These are phyloP conservation scores for Pandemis heparana DNA, from an alignment of 2,888 invertebrate species.

Conservation along the genomic window DNA sequence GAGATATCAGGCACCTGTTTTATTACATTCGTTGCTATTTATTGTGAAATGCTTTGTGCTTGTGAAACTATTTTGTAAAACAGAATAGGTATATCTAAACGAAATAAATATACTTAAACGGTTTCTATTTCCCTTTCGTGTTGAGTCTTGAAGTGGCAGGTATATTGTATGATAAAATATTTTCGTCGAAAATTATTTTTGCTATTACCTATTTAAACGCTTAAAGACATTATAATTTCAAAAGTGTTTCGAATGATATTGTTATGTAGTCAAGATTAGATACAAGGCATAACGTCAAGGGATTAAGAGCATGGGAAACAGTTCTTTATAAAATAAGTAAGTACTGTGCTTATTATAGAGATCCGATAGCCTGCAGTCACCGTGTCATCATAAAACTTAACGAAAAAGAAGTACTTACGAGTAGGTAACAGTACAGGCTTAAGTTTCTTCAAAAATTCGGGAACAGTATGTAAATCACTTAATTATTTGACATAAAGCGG, in stretches of 20 bases:
- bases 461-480: too few species aligned
- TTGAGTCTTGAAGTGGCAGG: background rate
- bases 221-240: too few species aligned
- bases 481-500: too few species aligned
- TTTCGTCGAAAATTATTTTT: background rate
- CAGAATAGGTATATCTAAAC: background rate
- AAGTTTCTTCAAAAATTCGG: too few species aligned
- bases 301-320: too few species aligned
- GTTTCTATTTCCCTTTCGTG: background rate
- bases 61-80: constrained; percentile 13
- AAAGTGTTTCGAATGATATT: too few species aligned
- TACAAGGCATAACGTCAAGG: too few species aligned
- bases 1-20: constrained; percentile 62
- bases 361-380: too few species aligned
- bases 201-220: too few species aligned
- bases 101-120: background rate
- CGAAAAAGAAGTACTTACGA: background rate
- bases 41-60: constrained; percentile 38
- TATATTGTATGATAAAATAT: background rate
- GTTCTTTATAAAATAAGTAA: too few species aligned
- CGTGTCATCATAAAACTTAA: background rate
- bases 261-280: too few species aligned
- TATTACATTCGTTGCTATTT: constrained; percentile 46
- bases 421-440: too few species aligned
- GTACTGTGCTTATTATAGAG: background rate